Base-by-base conservation (phyloP, 2,797 vertebrate species). In the Coregonus ussuriensis region DNA sequence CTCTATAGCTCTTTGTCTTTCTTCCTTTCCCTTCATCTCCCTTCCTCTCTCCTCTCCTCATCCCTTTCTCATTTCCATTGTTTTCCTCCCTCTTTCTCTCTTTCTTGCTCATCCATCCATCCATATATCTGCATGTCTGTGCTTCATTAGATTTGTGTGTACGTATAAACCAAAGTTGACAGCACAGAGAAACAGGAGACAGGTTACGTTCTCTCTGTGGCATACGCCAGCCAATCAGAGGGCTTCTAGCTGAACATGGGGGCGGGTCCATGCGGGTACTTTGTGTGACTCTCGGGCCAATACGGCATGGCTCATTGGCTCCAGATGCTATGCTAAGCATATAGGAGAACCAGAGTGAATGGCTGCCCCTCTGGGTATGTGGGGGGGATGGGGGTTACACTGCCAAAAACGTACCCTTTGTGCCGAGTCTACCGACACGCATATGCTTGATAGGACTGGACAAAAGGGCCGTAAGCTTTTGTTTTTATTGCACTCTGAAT, bases 311-410 rank as follows among this genome's bases (percentile, higher is more conserved):
- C 88, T 92, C 92, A 93, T 91, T 92, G 88, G 86, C 82, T 91
- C 92, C 92, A 93, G 92, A 92, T 93, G 92, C 92, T 91, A 90
- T 88, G 88, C 92, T 91, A 90, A 84, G 83, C 87, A 86, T 87
- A 91, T 85, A 91, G 87, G 79, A 92, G 78, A 92, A 90, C 88
- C 83, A 83, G 15, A 33, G 79, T 86, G 86, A 92, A 87, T 82
- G 76, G 80, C 89, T 91, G 41, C 68, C 84, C 92, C 89, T 84
- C 63, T 80, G 78, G 78, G 69, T 79, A 56, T 72, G 69, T 59
- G 59, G 59, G 65, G 51, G 83, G 82, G 21, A 73, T 86, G 66
- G 37, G 84, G 82, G 80, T 72, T 74, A 31, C 74, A 66, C 80
- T 83, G 90, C 87, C 89, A 92, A 89, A 91, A 71, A 84, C 76